Base-by-base conservation (phyloP, 92 coral and sea anemone species). In the Metridium senile region DNA sequence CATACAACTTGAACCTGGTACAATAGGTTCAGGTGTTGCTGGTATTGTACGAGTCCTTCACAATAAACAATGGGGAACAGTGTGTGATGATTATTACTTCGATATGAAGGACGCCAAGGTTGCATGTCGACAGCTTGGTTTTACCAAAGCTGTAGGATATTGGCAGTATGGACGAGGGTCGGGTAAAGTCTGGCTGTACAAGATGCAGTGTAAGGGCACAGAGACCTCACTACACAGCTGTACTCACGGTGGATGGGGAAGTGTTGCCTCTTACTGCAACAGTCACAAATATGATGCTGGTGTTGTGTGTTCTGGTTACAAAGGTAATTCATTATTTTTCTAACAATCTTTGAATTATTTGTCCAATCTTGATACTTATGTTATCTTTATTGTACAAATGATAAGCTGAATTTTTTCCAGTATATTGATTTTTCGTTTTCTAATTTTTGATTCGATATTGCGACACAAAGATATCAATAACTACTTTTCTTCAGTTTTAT, bases 1-100 rank as follows among this genome's bases (percentile, higher is more conserved):
- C 13, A 54, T 54, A 54, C 61, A 54, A 21, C 61, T 54, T 54
- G 25, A 16, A 21, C 61, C 61, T 9, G 61, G 61, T 54, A 54
- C 61, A 54, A 20, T 54, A 54, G 25, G 61, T 54, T 54, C 25
- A 54, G 61, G 61, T 54, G 61, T 54, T 59, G 28, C 26, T 19
- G 27, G 65, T 19, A 26, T 59, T 26, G 22, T 19, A 22, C 65
- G 26, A 22, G 25, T 54, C 25, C 61, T 3, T 4, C 3, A 54
- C 3, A 19, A 54, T 16, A 16, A 21, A 9, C 61, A 3, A 16
- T 21, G 25, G 25, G 61, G 61, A 39, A 39, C 49, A 39, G 49
- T 39, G 49, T 39, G 49, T 39, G 8, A 39, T 39, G 6, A 6
- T 39, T 39, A n/a, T n/a, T n/a, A 39, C 13, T 39, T 39, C 49